These are phyloP conservation scores for Novumbra hubbsi DNA, from an alignment of 2,797 vertebrate genomes.

Conservation along the genomic window DNA sequence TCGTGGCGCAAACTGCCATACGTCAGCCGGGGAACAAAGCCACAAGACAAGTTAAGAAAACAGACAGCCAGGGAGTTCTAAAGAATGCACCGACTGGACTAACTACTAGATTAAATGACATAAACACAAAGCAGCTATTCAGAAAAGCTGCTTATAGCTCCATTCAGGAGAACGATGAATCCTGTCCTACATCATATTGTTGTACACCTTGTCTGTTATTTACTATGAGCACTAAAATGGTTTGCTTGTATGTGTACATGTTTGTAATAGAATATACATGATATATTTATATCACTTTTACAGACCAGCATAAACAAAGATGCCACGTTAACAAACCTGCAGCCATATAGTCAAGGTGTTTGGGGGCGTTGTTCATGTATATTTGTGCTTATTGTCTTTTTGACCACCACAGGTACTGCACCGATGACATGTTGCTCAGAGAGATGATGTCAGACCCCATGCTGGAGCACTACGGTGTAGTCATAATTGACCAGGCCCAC, in stretches of 20 bases:
- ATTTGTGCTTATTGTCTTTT: background rate
- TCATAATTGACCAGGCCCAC: slow-evolving; percentile 85
- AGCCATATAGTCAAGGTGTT: background rate
- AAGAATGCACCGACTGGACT: slow-evolving; percentile 48
- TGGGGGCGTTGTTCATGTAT: background rate
- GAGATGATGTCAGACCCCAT: slow-evolving; percentile 89
- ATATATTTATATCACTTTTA: background rate
- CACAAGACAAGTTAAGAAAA: slow-evolving; percentile 40
- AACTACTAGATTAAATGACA: slow-evolving; percentile 59
- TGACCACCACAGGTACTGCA: slow-evolving; percentile 77
- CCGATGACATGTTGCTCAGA: slow-evolving; percentile 80
- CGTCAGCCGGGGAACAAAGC: slow-evolving; percentile 64
- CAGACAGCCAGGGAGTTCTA: slow-evolving; percentile 35
- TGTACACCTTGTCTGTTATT: background rate
- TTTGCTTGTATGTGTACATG: background rate
- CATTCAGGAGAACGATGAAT: slow-evolving; percentile 7
- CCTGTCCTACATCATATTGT: background rate
- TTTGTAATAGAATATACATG: background rate
- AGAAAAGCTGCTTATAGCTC: slow-evolving; percentile 49
- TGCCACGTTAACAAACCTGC: background rate
- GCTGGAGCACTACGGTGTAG: slow-evolving; percentile 75
- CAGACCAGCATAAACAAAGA: background rate
- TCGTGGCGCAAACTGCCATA: slow-evolving; percentile 46
- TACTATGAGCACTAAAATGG: background rate
- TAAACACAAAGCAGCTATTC: slow-evolving; percentile 30